phyloP scores from a whole-genome alignment of 2,888 invertebrate species.

The Bedellia somnulentella region DNA sequence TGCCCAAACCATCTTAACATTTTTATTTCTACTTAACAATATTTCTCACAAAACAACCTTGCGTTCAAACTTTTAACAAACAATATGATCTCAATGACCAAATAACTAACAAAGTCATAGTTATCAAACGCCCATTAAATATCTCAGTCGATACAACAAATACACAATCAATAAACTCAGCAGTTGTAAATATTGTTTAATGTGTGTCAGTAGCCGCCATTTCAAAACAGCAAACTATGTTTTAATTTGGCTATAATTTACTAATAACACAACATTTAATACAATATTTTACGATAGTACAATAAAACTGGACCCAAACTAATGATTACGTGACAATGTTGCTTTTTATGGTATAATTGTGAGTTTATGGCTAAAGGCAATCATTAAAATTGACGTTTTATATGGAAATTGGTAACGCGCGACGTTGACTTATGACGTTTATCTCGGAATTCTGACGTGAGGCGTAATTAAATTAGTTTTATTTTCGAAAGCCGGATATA shows the following conservation, averaged over 20 bases:
- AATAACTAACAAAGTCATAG: too few relatives aligned
- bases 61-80: too few relatives aligned
- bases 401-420: constrained; percentile 3
- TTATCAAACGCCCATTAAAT: neutral
- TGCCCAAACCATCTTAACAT: too few relatives aligned
- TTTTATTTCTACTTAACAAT: too few relatives aligned
- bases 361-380: constrained; percentile 1
- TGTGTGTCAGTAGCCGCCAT: too few relatives aligned
- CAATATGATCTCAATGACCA: too few relatives aligned
- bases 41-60: too few relatives aligned
- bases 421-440: constrained; percentile 2
- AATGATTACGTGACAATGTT: constrained; percentile 22
- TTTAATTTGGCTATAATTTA: constrained; percentile 18
- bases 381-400: constrained; percentile 3
- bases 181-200: too few relatives aligned
- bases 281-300: constrained; percentile 19
- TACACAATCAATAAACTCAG: too few relatives aligned
- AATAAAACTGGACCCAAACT: constrained; percentile 17
- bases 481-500: too few relatives aligned
- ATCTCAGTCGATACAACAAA: neutral
- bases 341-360: constrained; percentile 12
- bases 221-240: constrained; percentile 1
- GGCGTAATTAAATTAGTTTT: neutral
- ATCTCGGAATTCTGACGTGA: neutral
- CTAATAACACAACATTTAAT: constrained; percentile 23